These are phyloP conservation scores for Kryptolebias marmoratus DNA, from an alignment of 2,113 vertebrate species.

Conservation along the genomic window DNA sequence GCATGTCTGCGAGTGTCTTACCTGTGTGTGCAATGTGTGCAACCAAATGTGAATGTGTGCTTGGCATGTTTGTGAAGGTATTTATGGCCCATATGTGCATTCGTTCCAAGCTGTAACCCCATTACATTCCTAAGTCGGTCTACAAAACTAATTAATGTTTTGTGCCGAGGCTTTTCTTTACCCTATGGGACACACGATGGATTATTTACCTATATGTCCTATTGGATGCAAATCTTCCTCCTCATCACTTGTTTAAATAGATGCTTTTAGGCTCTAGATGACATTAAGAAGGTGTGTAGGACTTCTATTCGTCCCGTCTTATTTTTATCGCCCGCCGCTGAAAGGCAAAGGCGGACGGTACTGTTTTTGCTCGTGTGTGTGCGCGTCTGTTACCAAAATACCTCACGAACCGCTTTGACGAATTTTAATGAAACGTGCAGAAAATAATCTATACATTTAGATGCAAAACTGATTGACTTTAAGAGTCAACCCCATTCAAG, in stretches of 20 bases:
- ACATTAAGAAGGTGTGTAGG: conserved; percentile 23
- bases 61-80: conserved; percentile 77
- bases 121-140: conserved; percentile 76
- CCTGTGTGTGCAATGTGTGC: not conserved
- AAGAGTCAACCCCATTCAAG: no score
- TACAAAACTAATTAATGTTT: conserved; percentile 82
- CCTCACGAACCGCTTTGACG: no score
- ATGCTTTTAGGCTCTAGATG: conserved; percentile 46
- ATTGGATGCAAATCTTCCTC: conserved; percentile 66
- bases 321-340: conserved; percentile 27
- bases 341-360: no score
- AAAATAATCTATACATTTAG: no score
- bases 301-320: conserved; percentile 53
- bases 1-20: conserved; percentile 8
- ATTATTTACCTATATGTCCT: conserved; percentile 81
- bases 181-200: conserved; percentile 72
- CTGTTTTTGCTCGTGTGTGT: no score
- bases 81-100: conserved; percentile 77
- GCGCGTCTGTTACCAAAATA: no score
- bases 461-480: no score
- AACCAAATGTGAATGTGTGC: conserved; percentile 49
- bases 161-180: conserved; percentile 70
- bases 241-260: conserved; percentile 51
- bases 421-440: no score
- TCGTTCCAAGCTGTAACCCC: conserved; percentile 72